These are phyloP conservation scores for Nerophis ophidion DNA, from an alignment of 2,113 vertebrate species.

Conservation along the genomic window DNA sequence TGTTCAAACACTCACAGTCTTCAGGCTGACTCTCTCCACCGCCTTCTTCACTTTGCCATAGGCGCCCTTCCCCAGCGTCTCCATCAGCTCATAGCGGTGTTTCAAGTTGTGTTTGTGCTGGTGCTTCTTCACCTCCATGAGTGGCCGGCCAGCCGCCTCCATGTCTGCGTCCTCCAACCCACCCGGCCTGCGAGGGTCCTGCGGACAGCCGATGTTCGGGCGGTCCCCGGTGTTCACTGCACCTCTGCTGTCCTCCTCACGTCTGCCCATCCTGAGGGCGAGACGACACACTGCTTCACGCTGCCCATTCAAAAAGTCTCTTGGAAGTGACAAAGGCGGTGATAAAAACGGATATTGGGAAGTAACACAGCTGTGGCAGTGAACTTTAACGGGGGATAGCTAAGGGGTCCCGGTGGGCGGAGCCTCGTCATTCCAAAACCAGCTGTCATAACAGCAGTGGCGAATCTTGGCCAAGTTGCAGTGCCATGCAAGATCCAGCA, in stretches of 20 bases:
- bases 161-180: slow-evolving; percentile 5
- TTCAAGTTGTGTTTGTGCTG: slow-evolving; percentile 78
- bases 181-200: slow-evolving; percentile 29
- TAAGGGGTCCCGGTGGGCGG: slow-evolving; percentile 42
- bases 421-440: slow-evolving; percentile 21
- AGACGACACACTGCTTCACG: not conserved
- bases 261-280: slow-evolving; percentile 54
- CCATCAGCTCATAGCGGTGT: slow-evolving; percentile 74
- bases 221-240: slow-evolving; percentile 50
- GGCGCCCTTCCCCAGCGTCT: slow-evolving; percentile 75
- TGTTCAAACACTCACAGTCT: slow-evolving; percentile 59
- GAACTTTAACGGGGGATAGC: slow-evolving; percentile 29
- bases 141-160: slow-evolving; percentile 7
- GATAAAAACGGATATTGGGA: too few species aligned
- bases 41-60: slow-evolving; percentile 79
- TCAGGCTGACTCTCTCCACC: slow-evolving; percentile 63
- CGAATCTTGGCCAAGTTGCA: not conserved
- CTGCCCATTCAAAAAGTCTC: slow-evolving; percentile 6
- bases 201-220: slow-evolving; percentile 51
- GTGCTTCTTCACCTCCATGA: slow-evolving; percentile 70
- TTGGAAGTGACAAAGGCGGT: not conserved
- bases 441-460: slow-evolving; percentile 25
- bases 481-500: too few species aligned
- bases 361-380: not conserved
- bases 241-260: slow-evolving; percentile 49